Percentiles rank a stretch among this genome's conserved stretches.
These are phyloP conservation scores for Struthio camelus DNA, from an alignment of 2,113 vertebrate genomes.

Conservation along the genomic window DNA sequence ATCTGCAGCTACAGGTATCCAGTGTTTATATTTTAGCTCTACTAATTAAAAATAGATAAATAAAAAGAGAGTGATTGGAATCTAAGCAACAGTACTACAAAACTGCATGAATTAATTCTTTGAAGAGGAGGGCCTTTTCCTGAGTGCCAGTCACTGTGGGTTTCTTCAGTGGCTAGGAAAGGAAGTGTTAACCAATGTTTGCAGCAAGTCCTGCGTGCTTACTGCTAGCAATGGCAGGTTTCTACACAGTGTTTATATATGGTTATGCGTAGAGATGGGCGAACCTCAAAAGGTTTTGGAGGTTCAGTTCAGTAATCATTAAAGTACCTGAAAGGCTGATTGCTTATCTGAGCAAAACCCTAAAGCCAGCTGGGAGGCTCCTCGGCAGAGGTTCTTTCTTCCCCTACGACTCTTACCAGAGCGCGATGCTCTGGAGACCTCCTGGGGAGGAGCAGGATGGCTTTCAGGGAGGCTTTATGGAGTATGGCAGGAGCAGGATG, in stretches of 20 bases:
- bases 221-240: constrained; percentile 21
- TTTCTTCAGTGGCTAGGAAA: constrained; percentile 52
- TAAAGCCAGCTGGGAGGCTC: background rate
- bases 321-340: background rate
- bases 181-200: constrained; percentile 65
- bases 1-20: constrained; percentile 55
- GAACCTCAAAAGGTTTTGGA: constrained; percentile 45
- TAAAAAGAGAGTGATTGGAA: constrained; percentile 12
- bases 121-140: constrained; percentile 52
- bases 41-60: constrained; percentile 48
- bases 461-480: background rate
- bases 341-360: background rate
- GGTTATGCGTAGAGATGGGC: background rate
- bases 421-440: background rate
- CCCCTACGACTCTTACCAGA: rapidly evolving
- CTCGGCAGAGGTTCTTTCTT: background rate
- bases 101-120: constrained; percentile 54
- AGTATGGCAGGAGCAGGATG: background rate
- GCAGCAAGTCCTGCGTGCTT: constrained; percentile 53
- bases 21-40: constrained; percentile 61
- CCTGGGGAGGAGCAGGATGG: background rate
- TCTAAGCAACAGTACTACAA: constrained; percentile 1
- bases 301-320: background rate
- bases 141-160: constrained; percentile 39
- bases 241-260: constrained; percentile 34